Evolutionary conservation across 1,140 invertebrate genomes (phyloP).

Genomic region (Pectinophora gossypiella): DNA sequence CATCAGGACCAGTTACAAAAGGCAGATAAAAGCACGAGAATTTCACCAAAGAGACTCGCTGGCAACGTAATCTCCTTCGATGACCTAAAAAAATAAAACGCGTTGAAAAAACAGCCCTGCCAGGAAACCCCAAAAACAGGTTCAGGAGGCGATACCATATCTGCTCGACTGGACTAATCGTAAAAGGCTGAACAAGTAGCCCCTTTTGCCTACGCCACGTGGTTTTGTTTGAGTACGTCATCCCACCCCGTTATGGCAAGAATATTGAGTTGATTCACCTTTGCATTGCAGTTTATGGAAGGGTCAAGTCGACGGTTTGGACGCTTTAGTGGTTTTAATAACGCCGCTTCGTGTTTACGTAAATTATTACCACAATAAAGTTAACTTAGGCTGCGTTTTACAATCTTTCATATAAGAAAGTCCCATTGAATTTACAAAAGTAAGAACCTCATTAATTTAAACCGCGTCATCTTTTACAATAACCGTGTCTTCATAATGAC

Average conservation of each 20-base stretch:
- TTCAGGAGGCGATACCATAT: slow-evolving; percentile 69
- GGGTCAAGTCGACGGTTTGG: not conserved
- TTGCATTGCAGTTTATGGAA: not conserved
- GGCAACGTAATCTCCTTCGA: not conserved
- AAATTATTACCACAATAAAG: no score
- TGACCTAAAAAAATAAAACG: slow-evolving; percentile 12
- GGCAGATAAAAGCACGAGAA: not conserved
- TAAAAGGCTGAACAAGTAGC: slow-evolving; percentile 68
- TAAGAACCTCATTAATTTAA: no score
- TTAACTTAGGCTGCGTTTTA: no score
- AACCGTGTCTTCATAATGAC: no score
- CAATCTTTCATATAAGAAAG: no score
- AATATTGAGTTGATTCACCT: slow-evolving; percentile 3
- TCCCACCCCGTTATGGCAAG: slow-evolving; percentile 38
- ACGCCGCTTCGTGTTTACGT: no score
- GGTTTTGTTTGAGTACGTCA: slow-evolving; percentile 54
- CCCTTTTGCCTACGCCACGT: slow-evolving; percentile 59
- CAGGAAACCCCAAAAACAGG: slow-evolving; percentile 71
- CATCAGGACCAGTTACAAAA: not conserved
- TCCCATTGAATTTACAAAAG: no score
- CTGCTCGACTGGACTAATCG: slow-evolving; percentile 69
- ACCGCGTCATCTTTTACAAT: no score
- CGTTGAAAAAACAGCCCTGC: slow-evolving; percentile 32
- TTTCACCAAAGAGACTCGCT: not conserved
- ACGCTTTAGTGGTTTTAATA: not conserved